Evolutionary conservation across 1,140 invertebrate genomes (phyloP).

Genomic region (Drosophila neocordata): DNA sequence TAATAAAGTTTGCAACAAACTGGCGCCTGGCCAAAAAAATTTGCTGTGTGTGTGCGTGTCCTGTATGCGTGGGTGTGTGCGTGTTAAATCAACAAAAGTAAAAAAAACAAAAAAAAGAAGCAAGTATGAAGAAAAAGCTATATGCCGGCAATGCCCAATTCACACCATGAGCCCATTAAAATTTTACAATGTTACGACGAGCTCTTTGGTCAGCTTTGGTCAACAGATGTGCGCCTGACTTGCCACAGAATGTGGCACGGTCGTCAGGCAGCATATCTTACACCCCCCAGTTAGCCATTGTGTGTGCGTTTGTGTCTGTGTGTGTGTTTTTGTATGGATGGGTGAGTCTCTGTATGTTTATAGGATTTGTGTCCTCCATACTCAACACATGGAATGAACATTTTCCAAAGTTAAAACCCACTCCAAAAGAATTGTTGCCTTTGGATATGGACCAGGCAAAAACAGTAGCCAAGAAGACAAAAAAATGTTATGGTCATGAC

Average conservation of each 20-base stretch:
- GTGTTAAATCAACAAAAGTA: conserved; percentile 15
- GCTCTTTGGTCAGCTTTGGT: conserved; percentile 55
- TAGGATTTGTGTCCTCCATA: conserved; percentile 59
- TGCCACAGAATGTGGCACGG: conserved; percentile 53
- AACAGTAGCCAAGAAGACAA: conserved; percentile 8
- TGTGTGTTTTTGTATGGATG: not conserved
- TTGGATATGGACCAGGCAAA: conserved; percentile 62
- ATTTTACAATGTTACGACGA: conserved; percentile 57
- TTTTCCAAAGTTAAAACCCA: conserved; percentile 19
- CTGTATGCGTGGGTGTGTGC: not conserved
- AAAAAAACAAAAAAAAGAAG: conserved; percentile 1
- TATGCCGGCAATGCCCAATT: conserved; percentile 34
- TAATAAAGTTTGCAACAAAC: conserved; percentile 45
- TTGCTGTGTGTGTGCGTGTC: conserved; percentile 11
- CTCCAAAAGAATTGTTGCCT: conserved; percentile 47
- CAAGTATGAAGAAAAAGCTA: not conserved
- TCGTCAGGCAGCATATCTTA: conserved; percentile 5
- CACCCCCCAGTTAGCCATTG: conserved; percentile 1
- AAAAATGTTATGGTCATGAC: not conserved
- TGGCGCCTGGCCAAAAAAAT: conserved; percentile 32
- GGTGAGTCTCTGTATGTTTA: conserved; percentile 38
- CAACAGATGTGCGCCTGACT: conserved; percentile 61
- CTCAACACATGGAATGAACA: conserved; percentile 23
- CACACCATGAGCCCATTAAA: conserved; percentile 57
- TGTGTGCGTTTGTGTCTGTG: not conserved